A percentile compares a stretch with the other conserved stretches of the same genome.
Evolutionary conservation across 2,888 invertebrate species (phyloP).

Genomic region (Isoperla grammatica): DNA sequence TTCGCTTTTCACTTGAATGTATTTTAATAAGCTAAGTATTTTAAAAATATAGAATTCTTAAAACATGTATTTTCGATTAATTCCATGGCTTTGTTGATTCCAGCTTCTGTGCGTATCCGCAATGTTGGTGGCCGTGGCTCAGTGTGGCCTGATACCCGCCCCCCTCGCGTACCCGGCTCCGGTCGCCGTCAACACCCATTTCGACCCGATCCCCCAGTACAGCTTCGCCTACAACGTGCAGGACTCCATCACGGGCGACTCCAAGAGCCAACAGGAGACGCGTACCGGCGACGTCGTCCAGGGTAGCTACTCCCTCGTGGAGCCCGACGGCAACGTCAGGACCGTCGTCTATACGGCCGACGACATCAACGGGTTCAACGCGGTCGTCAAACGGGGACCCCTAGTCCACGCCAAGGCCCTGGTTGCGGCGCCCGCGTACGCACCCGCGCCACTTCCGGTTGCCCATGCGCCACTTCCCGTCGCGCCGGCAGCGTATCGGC

Average conservation of each 20-base stretch:
- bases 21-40: too few relatives aligned
- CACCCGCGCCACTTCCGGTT: background rate
- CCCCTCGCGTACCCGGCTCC: conserved; percentile 13
- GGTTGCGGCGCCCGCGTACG: conserved; percentile 20
- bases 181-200: conserved; percentile 13
- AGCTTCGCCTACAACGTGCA: conserved; percentile 25
- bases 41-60: too few relatives aligned
- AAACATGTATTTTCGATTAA: background rate
- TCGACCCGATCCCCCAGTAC: conserved; percentile 26
- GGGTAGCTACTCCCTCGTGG: conserved; percentile 27
- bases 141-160: conserved; percentile 17
- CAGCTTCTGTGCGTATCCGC: conserved; percentile 20
- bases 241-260: conserved; percentile 24
- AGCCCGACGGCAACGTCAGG: conserved; percentile 24
- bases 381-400: conserved; percentile 36
- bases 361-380: conserved; percentile 38
- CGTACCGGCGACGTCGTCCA: conserved; percentile 28
- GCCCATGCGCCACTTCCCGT: background rate
- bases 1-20: too few relatives aligned
- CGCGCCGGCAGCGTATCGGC: background rate
- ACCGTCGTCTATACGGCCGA: conserved; percentile 35
- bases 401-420: conserved; percentile 27
- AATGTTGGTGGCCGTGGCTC: conserved; percentile 10
- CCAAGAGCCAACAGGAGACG: conserved; percentile 25
- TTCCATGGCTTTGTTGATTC: background rate